These are phyloP conservation scores for Monopterus albus DNA, from an alignment of 2,113 vertebrate genomes.

Conservation along the genomic window DNA sequence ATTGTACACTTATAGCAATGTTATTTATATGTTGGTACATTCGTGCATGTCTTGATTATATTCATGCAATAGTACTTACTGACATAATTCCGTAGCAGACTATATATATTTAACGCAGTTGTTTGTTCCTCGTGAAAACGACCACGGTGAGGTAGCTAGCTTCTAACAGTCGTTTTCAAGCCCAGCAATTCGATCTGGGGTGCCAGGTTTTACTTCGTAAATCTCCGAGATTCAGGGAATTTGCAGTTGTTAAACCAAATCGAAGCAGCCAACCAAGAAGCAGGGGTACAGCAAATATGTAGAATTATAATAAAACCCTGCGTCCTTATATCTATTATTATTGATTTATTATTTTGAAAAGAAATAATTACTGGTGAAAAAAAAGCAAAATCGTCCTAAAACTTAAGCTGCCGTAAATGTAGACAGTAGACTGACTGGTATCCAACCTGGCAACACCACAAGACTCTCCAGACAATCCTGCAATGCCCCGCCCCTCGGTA, in stretches of 20 bases:
- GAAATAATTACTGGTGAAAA: too few species aligned
- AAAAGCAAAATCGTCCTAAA: too few species aligned
- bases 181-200: slow-evolving; percentile 28
- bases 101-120: too few species aligned
- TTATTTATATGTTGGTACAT: background rate
- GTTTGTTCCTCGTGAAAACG: background rate
- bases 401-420: too few species aligned
- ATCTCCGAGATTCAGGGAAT: background rate
- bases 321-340: too few species aligned
- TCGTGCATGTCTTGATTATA: rapidly evolving
- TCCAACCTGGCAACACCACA: slow-evolving; percentile 56
- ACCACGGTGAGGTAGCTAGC: background rate
- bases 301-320: too few species aligned
- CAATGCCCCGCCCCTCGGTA: background rate
- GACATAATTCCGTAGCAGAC: slow-evolving; percentile 50
- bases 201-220: slow-evolving; percentile 51
- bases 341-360: too few species aligned
- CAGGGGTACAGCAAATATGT: background rate
- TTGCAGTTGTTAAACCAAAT: too few species aligned
- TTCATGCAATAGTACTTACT: slow-evolving; percentile 48
- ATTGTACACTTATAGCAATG: background rate
- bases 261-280: background rate
- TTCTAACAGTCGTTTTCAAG: slow-evolving; percentile 2
- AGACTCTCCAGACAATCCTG: background rate
- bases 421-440: background rate